phyloP scores from a whole-genome alignment of 53 echinoderm and acorn worm species.

The Pentamera pediparva region DNA sequence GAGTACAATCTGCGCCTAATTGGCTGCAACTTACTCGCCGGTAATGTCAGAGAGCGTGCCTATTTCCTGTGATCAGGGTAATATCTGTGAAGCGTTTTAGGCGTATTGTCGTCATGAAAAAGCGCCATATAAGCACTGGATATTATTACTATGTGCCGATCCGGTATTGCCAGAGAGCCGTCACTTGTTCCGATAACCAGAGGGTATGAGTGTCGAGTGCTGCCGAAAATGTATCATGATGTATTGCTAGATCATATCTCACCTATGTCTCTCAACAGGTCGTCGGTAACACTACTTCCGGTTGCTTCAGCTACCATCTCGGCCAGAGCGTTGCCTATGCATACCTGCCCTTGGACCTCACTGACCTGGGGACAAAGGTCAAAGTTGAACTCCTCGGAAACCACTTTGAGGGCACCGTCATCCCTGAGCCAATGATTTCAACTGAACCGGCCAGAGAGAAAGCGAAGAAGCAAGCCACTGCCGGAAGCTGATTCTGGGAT shows the following conservation, averaged over 20 bases:
- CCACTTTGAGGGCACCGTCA: slow-evolving; percentile 67
- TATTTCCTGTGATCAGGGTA: too few relatives aligned
- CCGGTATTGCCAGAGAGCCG: too few relatives aligned
- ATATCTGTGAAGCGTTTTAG: too few relatives aligned
- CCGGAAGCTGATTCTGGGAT: too few relatives aligned
- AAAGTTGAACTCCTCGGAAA: slow-evolving; percentile 85
- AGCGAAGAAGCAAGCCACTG: slow-evolving; percentile 4
- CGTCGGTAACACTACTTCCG: slow-evolving; percentile 96
- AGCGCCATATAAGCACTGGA: too few relatives aligned
- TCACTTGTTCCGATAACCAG: too few relatives aligned
- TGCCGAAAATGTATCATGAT: background rate
- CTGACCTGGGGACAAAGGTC: slow-evolving; percentile 60
- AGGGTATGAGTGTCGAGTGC: too few relatives aligned
- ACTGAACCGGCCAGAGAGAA: slow-evolving; percentile 59
- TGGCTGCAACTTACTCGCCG: too few relatives aligned
- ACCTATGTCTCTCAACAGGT: slow-evolving; percentile 45
- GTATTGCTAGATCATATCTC: background rate
- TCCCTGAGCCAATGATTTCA: slow-evolving; percentile 65
- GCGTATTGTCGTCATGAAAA: too few relatives aligned
- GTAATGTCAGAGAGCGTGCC: too few relatives aligned
- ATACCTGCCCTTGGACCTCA: slow-evolving; percentile 71
- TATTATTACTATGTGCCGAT: too few relatives aligned
- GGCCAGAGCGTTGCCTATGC: slow-evolving; percentile 89
- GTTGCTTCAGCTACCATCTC: slow-evolving; percentile 89
- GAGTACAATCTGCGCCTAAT: too few relatives aligned